These are phyloP conservation scores for Alsophila aescularia DNA, from an alignment of 2,888 invertebrate genomes.

Conservation along the genomic window DNA sequence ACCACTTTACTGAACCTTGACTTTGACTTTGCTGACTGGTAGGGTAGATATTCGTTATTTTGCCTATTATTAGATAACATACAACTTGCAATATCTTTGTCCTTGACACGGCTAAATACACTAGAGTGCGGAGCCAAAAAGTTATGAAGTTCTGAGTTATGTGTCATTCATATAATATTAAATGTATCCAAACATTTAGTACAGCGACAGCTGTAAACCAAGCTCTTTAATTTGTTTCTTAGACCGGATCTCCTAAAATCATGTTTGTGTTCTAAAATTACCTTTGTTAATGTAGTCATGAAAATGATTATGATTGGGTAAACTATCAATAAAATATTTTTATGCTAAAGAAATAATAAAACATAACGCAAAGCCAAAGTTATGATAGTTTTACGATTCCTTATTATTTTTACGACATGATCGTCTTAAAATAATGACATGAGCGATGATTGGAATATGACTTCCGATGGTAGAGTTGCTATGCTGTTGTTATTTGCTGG, in stretches of 20 bases:
- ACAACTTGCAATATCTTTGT: too few species aligned
- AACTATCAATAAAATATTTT: constrained; percentile 23
- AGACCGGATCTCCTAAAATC: not conserved
- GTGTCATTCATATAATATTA: too few species aligned
- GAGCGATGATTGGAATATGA: constrained; percentile 18
- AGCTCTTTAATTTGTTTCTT: not conserved
- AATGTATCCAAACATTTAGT: too few species aligned
- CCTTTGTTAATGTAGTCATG: constrained; percentile 3
- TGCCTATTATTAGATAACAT: too few species aligned
- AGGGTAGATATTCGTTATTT: too few species aligned
- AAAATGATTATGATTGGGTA: constrained; percentile 10
- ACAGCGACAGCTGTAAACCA: too few species aligned
- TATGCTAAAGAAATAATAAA: constrained; percentile 9
- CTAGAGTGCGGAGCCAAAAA: too few species aligned
- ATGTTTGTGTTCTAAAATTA: too few species aligned
- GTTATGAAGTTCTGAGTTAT: too few species aligned
- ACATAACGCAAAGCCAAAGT: constrained; percentile 17
- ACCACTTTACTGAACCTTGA: too few species aligned
- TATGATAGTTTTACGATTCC: constrained; percentile 21
- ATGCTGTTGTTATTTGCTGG: not conserved
- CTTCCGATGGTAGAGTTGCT: constrained; percentile 1
- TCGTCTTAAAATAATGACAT: not conserved
- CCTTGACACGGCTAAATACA: too few species aligned
- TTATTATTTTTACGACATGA: constrained; percentile 19
- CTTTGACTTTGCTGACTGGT: too few species aligned